Base-by-base conservation (phyloP, 2,888 invertebrate genomes). In the Trisateles emortualis region DNA sequence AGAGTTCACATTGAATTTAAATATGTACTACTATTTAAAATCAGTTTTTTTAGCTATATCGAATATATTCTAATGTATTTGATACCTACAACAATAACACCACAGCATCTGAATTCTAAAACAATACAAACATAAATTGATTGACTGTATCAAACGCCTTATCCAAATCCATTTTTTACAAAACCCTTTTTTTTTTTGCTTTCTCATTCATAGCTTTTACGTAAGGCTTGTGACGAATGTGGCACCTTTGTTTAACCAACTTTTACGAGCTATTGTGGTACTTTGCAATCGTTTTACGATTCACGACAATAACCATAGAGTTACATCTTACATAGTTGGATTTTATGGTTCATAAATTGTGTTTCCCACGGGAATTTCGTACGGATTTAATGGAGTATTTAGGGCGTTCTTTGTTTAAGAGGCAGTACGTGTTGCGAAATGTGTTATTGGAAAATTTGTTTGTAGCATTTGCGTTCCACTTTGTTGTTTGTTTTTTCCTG, bases 221-320 rank as follows among this genome's bases (percentile, higher is more conserved):
- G 16, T 52, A 52, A 59, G 16, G 11, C 17, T 39, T 17, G 17
- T 52, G 30, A 50, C 59, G 49, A 53, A 50, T 33, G 55, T 49
- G 17, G 36, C 46, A 54, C 47, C 52, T 57, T 42, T 49, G 50
- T 59, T 65, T 57, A 29, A 30, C n/a, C 42, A 30, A 47, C 35
- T 33, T 71, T 70, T 48, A 70, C 60, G 65, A 64, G 52, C 42
- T 35, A 63, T 68, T 70, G 63, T 70, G 40, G 40, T 16, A 46
- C 32, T 53, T 49, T 35, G 52, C 52, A 63, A 63, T 45, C 52
- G 45, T 38, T 51, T 43, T 54, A 47, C 50, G 49, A 69, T 64
- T 54, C 40, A 38, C 44, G 41, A 52, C 35, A 42, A 50, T 57
- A 57, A 63, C 41, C 50, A 46, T 52, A 39, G 29, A 42, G 24